A percentile compares a stretch with the other conserved stretches of the same genome.
Conservation (phyloP, 2,797 vertebrate species). For the Decapterus maruadsi region DNA sequence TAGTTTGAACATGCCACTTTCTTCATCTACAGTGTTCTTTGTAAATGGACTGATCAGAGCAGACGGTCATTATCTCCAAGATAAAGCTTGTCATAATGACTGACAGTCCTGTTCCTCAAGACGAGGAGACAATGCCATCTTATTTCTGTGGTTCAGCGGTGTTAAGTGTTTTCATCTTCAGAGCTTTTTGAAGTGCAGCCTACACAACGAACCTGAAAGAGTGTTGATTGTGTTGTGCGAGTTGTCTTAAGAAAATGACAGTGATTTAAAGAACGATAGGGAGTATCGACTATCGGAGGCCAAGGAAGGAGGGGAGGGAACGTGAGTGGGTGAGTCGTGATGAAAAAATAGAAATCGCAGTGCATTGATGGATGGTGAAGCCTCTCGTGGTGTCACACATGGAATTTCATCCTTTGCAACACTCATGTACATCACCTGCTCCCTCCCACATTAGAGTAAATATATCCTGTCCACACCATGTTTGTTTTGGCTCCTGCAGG, state of each 20-base stretch:
- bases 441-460: slow-evolving; percentile 1
- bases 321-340: slow-evolving; percentile 5
- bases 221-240: background rate
- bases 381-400: slow-evolving; percentile 8
- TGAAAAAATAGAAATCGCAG: background rate
- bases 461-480: background rate
- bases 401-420: background rate
- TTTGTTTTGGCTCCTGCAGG: slow-evolving; percentile 7
- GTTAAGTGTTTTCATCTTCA: background rate
- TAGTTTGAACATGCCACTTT: background rate
- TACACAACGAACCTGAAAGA: background rate
- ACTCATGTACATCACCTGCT: background rate
- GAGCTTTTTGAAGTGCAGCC: background rate
- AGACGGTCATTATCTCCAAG: slow-evolving; percentile 21
- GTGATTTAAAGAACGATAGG: slow-evolving; percentile 4
- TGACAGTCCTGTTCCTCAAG: slow-evolving; percentile 11
- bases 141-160: slow-evolving; percentile 9
- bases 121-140: background rate
- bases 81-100: slow-evolving; percentile 31
- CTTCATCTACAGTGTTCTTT: background rate
- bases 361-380: background rate
- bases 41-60: slow-evolving; percentile 26
- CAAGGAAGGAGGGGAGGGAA: background rate
- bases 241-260: background rate
- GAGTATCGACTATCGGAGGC: background rate